phyloP scores from a whole-genome alignment of 2,113 vertebrate species.

The Entomyzon cyanotis region DNA sequence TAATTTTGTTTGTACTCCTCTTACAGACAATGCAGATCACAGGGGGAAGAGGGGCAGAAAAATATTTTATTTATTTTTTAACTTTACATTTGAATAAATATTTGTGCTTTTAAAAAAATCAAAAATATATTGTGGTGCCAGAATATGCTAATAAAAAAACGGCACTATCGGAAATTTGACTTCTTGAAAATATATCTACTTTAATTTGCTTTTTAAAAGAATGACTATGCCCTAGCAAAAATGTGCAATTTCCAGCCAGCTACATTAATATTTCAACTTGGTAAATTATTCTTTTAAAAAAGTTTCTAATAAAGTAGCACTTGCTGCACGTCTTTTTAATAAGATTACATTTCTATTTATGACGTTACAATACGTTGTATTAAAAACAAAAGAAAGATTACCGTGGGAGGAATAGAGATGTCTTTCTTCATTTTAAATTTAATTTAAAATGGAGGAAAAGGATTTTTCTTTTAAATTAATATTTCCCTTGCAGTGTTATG shows the following conservation, averaged over 20 bases:
- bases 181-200: background rate
- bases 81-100: background rate
- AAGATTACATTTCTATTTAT: constrained; percentile 61
- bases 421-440: constrained; percentile 56
- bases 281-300: constrained; percentile 24
- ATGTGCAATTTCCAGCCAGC: background rate
- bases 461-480: constrained; percentile 57
- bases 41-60: rapidly evolving
- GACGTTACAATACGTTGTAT: constrained; percentile 30
- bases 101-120: background rate
- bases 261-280: constrained; percentile 51
- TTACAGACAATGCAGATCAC: background rate
- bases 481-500: constrained; percentile 21
- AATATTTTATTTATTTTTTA: background rate
- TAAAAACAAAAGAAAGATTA: constrained; percentile 65
- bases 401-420: background rate
- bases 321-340: constrained; percentile 31
- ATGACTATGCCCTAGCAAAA: background rate
- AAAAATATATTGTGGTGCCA: background rate
- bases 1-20: background rate
- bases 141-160: background rate
- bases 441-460: constrained; percentile 52
- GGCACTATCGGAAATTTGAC: background rate
- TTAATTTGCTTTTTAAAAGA: constrained; percentile 11
- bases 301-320: constrained; percentile 51